These are phyloP conservation scores for Anastrepha ludens DNA, from an alignment of 1,140 invertebrate genomes.

Conservation along the genomic window DNA sequence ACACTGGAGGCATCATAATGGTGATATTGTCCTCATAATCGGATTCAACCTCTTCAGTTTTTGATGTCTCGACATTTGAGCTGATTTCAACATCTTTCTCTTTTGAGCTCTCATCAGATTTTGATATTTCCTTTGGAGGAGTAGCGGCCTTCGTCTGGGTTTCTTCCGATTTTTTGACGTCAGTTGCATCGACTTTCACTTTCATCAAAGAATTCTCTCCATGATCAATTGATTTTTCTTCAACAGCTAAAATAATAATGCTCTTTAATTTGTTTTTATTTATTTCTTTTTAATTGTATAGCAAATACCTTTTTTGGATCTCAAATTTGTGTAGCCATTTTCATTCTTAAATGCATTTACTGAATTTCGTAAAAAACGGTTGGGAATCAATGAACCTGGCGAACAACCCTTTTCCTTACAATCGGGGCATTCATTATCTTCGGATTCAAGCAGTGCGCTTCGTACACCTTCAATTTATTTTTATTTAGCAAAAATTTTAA, in stretches of 20 bases:
- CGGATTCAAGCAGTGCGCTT: conserved; percentile 90
- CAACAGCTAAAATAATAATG: not conserved
- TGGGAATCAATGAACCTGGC: conserved; percentile 94
- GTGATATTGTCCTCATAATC: conserved; percentile 78
- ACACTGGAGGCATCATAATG: conserved; percentile 75
- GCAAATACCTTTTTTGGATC: conserved; percentile 39
- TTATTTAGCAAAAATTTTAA: conserved; percentile 52
- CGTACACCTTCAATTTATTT: conserved; percentile 83
- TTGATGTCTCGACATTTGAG: not conserved
- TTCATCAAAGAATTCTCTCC: conserved; percentile 61
- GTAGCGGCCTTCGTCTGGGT: not conserved
- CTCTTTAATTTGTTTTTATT: not conserved
- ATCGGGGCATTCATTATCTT: conserved; percentile 95
- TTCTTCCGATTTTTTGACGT: not conserved
- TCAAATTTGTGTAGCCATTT: conserved; percentile 82
- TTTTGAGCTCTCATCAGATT: conserved; percentile 13
- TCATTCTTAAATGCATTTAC: conserved; percentile 93
- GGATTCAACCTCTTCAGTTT: conserved; percentile 73
- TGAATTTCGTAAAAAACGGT: conserved; percentile 90
- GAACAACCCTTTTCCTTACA: conserved; percentile 94
- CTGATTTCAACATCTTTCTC: conserved; percentile 18
- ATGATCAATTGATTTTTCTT: not conserved
- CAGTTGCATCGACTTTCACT: conserved; percentile 35
- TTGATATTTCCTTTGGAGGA: not conserved
- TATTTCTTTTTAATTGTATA: conserved; percentile 21